Conservation (phyloP, 2,113 vertebrate species). For the Cygnus atratus region DNA sequence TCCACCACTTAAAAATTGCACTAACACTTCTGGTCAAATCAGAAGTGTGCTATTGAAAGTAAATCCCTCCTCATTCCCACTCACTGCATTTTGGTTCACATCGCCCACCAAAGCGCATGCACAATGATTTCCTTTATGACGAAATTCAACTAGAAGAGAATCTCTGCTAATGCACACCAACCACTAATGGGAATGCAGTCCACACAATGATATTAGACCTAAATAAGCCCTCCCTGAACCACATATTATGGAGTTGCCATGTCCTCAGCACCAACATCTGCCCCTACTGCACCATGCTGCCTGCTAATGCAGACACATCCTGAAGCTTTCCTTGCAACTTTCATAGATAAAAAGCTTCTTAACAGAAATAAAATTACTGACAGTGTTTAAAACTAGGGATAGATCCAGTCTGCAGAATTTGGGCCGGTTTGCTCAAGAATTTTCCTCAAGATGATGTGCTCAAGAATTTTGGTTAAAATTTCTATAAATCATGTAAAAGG, state of each 20-base stretch:
- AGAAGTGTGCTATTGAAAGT: not conserved
- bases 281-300: rapidly evolving
- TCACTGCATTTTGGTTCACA: not conserved
- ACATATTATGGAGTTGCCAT: not conserved
- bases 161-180: not conserved
- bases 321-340: not conserved
- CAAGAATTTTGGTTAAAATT: not conserved
- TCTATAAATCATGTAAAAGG: not conserved
- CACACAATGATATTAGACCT: not conserved
- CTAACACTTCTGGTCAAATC: not conserved
- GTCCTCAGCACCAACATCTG: not conserved
- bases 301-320: not conserved
- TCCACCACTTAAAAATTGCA: not conserved
- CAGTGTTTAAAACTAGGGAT: not conserved
- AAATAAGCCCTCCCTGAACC: not conserved
- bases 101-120: not conserved
- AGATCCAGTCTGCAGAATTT: not conserved
- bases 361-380: not conserved
- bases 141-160: not conserved
- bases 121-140: not conserved
- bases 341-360: not conserved
- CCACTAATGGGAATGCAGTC: not conserved
- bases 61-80: not conserved
- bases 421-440: not conserved
- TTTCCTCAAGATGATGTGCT: not conserved